A percentile compares a stretch with the other conserved stretches of the same genome.
Evolutionary conservation across 2,113 vertebrate genomes (phyloP).

Genomic region (Corythoichthys intestinalis): DNA sequence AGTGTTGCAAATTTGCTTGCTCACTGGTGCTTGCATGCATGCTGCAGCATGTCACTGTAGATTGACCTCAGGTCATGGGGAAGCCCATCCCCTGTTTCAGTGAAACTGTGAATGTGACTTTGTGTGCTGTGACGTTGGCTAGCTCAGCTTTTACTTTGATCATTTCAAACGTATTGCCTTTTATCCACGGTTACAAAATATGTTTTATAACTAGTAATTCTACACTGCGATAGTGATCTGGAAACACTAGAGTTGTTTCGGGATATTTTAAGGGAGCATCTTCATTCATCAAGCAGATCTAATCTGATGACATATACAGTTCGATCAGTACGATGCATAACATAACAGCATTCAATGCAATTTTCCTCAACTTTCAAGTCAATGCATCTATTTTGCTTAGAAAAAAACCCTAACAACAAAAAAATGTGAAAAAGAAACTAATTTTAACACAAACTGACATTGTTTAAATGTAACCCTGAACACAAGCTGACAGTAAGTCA

Average conservation of each 20-base stretch:
- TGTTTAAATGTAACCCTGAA: neutral
- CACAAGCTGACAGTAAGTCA: neutral
- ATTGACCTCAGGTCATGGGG: slow-evolving; percentile 72
- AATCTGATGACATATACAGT: neutral
- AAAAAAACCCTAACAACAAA: neutral
- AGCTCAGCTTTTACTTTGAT: neutral
- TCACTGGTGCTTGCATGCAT: slow-evolving; percentile 58
- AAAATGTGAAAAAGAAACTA: no score
- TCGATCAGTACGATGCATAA: neutral
- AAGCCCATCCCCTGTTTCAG: slow-evolving; percentile 49
- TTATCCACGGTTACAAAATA: neutral
- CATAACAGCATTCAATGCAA: neutral
- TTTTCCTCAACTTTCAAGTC: neutral
- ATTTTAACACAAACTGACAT: no score
- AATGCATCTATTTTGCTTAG: neutral
- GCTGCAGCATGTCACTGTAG: slow-evolving; percentile 67
- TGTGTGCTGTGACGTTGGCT: neutral
- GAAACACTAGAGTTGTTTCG: slow-evolving; percentile 19
- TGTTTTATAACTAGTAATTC: slow-evolving; percentile 1
- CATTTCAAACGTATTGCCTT: neutral
- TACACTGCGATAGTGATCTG: slow-evolving; percentile 27
- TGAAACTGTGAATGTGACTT: slow-evolving; percentile 28
- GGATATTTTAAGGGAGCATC: slow-evolving; percentile 10
- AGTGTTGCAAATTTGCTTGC: slow-evolving; percentile 42
- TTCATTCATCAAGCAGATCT: slow-evolving; percentile 14